phyloP scores from a whole-genome alignment of 2,888 invertebrate genomes.

The Zygaena filipendulae region DNA sequence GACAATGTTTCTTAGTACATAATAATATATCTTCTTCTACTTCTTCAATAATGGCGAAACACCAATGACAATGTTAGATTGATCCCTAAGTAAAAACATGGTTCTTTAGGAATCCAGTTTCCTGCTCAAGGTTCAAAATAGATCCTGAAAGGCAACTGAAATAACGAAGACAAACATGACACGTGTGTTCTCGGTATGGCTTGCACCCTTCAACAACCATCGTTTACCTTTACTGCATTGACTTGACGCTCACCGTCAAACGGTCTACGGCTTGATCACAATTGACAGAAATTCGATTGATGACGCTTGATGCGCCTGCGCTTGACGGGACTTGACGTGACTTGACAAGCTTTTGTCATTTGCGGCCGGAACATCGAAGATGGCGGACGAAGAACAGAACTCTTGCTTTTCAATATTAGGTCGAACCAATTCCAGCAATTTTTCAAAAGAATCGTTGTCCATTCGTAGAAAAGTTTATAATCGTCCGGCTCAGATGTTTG shows the following conservation, averaged over 20 bases:
- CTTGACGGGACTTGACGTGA: slow-evolving; percentile 13
- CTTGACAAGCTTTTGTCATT: slow-evolving; percentile 10
- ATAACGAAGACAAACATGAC: no score
- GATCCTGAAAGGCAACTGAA: no score
- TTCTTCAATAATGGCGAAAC: no score
- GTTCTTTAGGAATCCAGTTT: no score
- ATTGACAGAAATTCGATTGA: slow-evolving; percentile 15
- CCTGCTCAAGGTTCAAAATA: no score
- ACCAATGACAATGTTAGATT: no score
- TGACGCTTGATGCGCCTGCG: slow-evolving; percentile 14
- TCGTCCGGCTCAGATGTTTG: slow-evolving; percentile 12
- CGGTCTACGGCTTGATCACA: slow-evolving; percentile 10
- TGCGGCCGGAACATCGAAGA: slow-evolving; percentile 12
- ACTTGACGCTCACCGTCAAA: slow-evolving; percentile 14
- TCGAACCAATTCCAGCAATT: slow-evolving; percentile 13
- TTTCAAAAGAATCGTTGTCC: slow-evolving; percentile 12
- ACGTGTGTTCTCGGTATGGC: no score
- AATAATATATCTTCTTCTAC: no score
- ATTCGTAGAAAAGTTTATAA: slow-evolving; percentile 11
- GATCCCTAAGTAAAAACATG: no score
- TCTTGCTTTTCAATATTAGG: slow-evolving; percentile 13
- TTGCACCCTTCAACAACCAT: no score
- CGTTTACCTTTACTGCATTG: no score
- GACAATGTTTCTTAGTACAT: no score
- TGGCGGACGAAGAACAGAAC: slow-evolving; percentile 16